A percentile compares a stretch with the other conserved stretches of the same genome.
These are phyloP conservation scores for Hirudinaria manillensis DNA, from an alignment of 2,888 invertebrate species.

Conservation along the genomic window DNA sequence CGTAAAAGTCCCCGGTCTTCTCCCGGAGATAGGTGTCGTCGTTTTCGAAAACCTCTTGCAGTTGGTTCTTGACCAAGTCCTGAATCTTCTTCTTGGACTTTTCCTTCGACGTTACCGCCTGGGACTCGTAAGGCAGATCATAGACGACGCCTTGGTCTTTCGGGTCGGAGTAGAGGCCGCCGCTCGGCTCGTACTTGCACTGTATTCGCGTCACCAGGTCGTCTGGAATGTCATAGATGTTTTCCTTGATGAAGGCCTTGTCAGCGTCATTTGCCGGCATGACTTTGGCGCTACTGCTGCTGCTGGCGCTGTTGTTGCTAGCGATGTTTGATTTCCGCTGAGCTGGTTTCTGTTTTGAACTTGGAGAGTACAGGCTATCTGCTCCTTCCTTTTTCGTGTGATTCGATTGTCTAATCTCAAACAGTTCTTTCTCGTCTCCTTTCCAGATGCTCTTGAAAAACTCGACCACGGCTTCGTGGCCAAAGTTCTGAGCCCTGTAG, in stretches of 20 bases:
- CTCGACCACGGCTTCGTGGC: conserved; percentile 36
- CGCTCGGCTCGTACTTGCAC: conserved; percentile 17
- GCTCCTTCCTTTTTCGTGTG: background rate
- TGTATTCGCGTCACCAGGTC: conserved; percentile 23
- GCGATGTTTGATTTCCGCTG: background rate
- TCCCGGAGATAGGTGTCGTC: conserved; percentile 21
- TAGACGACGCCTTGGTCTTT: conserved; percentile 2
- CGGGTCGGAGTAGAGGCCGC: background rate
- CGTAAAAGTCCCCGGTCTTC: conserved; percentile 15
- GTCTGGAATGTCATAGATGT: conserved; percentile 24
- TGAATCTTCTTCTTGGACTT: conserved; percentile 23
- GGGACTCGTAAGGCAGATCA: conserved; percentile 14
- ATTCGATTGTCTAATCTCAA: conserved; percentile 25
- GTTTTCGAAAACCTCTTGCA: conserved; percentile 21
- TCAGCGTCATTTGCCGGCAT: conserved; percentile 6
- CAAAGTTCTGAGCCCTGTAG: conserved; percentile 36
- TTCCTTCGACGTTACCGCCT: background rate
- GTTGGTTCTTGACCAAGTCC: conserved; percentile 23
- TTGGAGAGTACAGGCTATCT: background rate
- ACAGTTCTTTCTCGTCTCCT: conserved; percentile 28
- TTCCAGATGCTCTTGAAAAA: conserved; percentile 31
- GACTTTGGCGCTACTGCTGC: background rate
- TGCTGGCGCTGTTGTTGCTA: background rate
- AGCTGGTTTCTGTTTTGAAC: background rate
- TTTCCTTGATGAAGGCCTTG: conserved; percentile 19